Evolutionary conservation across 2,113 vertebrate genomes (phyloP).

Genomic region (Stegastes partitus): DNA sequence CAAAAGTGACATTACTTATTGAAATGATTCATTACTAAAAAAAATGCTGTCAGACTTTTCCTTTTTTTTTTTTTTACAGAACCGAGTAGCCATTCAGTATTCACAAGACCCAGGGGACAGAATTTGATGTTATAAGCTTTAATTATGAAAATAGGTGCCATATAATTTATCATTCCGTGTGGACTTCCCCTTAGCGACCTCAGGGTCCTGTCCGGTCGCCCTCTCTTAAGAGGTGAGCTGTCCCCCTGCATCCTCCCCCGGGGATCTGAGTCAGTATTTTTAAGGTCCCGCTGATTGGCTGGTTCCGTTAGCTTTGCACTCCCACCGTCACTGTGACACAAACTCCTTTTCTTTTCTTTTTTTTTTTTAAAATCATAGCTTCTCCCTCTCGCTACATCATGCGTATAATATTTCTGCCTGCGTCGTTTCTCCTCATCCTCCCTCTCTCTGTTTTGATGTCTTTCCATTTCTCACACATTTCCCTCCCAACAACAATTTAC

Average conservation of each 20-base stretch:
- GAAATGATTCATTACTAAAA: constrained; percentile 9
- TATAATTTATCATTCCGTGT: constrained; percentile 59
- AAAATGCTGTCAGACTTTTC: constrained; percentile 5
- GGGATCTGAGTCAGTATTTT: constrained; percentile 64
- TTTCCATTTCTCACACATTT: background rate
- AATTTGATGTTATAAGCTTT: constrained; percentile 49
- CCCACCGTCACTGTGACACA: constrained; percentile 10
- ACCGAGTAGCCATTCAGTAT: constrained; percentile 20
- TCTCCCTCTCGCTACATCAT: background rate
- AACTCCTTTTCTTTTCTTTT: background rate
- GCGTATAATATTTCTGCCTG: background rate
- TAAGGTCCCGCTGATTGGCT: constrained; percentile 27
- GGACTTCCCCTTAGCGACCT: constrained; percentile 31
- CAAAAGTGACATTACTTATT: background rate
- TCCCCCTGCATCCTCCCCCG: constrained; percentile 13
- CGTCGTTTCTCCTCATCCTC: background rate
- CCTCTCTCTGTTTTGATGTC: background rate
- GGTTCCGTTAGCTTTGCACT: constrained; percentile 22
- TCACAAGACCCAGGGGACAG: constrained; percentile 29
- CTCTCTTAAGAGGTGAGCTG: constrained; percentile 47
- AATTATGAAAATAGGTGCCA: constrained; percentile 64
- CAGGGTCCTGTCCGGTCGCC: constrained; percentile 27
- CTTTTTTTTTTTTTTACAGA: constrained; percentile 25
- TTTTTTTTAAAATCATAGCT: background rate
- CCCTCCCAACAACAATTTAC: constrained; percentile 29